Evolutionary conservation across 2,113 vertebrate species (phyloP).

Genomic region (Bos javanicus): DNA sequence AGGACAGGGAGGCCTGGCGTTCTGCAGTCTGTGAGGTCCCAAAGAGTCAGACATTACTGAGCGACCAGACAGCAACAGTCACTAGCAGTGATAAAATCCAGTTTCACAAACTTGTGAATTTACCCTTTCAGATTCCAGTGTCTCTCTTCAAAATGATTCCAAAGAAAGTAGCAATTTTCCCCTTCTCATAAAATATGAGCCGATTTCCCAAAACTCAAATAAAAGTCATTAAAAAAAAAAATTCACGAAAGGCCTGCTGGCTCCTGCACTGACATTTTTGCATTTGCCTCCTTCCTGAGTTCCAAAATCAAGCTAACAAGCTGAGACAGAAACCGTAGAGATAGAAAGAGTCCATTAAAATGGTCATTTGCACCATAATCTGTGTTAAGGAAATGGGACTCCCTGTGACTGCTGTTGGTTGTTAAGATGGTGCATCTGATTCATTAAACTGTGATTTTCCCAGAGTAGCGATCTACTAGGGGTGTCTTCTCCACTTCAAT

Average conservation of each 20-base stretch:
- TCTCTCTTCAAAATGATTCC: constrained; percentile 18
- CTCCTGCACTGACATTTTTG: not conserved
- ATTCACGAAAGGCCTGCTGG: not conserved
- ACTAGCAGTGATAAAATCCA: not conserved
- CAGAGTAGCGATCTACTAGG: not conserved
- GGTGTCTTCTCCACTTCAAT: not conserved
- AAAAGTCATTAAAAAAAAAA: not conserved
- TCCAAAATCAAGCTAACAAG: not conserved
- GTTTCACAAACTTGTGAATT: not conserved
- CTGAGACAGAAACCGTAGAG: not conserved
- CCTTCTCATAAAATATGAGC: not conserved
- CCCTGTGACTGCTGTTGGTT: not conserved
- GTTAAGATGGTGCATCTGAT: not conserved
- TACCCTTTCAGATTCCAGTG: not conserved
- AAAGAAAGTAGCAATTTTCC: not conserved
- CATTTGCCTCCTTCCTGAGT: not conserved
- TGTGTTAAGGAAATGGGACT: not conserved
- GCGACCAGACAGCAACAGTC: not conserved
- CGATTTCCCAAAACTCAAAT: not conserved
- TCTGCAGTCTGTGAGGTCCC: not conserved
- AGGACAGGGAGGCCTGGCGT: not conserved
- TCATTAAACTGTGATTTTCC: not conserved
- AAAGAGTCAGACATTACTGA: not conserved
- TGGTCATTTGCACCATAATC: not conserved
- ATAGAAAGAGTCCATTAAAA: not conserved